Conservation (phyloP, 2,888 invertebrate species). For the Cosmia trapezina region DNA sequence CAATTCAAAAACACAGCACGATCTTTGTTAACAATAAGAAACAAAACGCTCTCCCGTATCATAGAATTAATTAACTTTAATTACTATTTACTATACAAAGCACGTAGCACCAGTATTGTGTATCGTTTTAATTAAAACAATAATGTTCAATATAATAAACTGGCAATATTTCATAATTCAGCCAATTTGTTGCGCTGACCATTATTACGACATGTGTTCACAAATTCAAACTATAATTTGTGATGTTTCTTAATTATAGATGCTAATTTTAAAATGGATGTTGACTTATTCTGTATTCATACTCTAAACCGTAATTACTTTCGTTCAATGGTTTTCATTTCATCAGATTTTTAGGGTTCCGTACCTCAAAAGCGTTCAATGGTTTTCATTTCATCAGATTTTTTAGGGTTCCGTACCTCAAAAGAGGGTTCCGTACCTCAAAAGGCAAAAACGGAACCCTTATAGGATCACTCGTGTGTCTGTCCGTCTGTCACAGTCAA, state of each 20-base stretch:
- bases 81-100: constrained; percentile 55
- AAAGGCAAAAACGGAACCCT: too few species aligned
- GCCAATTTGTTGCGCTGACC: constrained; percentile 60
- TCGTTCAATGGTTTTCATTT: not conserved
- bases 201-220: not conserved
- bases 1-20: constrained; percentile 23
- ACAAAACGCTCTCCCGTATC: constrained; percentile 33
- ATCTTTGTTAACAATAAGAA: constrained; percentile 32
- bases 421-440: too few species aligned
- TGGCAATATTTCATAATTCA: constrained; percentile 65
- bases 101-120: constrained; percentile 46
- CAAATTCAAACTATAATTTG: constrained; percentile 20
- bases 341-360: too few species aligned
- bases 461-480: too few species aligned
- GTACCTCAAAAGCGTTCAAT: too few species aligned
- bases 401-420: too few species aligned
- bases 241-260: constrained; percentile 5
- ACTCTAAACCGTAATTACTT: not conserved
- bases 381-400: too few species aligned
- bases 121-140: constrained; percentile 67
- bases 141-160: constrained; percentile 55
- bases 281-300: constrained; percentile 2
- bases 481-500: too few species aligned
- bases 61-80: constrained; percentile 57
- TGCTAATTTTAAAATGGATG: constrained; percentile 27